phyloP scores from a whole-genome alignment of 1,140 invertebrate genomes.

The Marisa cornuarietis region DNA sequence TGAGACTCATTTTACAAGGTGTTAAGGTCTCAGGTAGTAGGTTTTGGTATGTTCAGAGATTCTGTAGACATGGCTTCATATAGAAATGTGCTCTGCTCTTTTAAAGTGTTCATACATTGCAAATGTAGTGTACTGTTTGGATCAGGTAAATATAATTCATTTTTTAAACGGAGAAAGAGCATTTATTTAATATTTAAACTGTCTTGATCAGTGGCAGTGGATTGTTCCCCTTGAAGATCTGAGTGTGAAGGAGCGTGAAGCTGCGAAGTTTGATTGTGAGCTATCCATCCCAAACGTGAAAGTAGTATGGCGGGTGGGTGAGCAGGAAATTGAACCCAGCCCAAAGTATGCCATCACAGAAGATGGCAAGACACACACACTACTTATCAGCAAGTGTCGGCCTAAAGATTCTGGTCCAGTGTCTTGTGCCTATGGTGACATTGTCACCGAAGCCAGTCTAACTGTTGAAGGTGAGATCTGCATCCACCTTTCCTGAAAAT shows the following conservation, averaged over 20 bases:
- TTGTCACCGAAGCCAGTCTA: slow-evolving; percentile 55
- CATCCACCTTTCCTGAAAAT: background rate
- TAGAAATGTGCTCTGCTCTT: too few relatives aligned
- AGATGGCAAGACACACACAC: slow-evolving; percentile 54
- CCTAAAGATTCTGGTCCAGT: slow-evolving; percentile 56
- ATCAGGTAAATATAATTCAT: background rate
- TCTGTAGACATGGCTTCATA: too few relatives aligned
- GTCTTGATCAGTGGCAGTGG: slow-evolving; percentile 59
- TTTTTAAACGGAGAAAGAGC: background rate
- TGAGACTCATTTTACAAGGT: too few relatives aligned
- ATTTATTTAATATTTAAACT: background rate
- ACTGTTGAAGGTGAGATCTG: slow-evolving; percentile 56
- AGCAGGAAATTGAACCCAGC: slow-evolving; percentile 51
- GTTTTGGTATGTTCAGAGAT: too few relatives aligned
- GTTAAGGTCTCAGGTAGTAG: too few relatives aligned
- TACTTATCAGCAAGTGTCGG: slow-evolving; percentile 54
- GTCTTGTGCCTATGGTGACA: slow-evolving; percentile 54
- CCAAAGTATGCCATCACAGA: slow-evolving; percentile 58
- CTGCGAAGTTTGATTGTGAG: slow-evolving; percentile 63
- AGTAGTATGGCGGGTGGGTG: slow-evolving; percentile 59
- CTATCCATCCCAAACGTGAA: slow-evolving; percentile 58
- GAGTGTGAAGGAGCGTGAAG: slow-evolving; percentile 60
- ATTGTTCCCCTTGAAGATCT: slow-evolving; percentile 57
- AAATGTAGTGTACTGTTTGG: background rate
- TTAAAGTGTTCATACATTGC: background rate